These are phyloP conservation scores for Channallabes apus DNA, from an alignment of 2,797 vertebrate species.

Conservation along the genomic window DNA sequence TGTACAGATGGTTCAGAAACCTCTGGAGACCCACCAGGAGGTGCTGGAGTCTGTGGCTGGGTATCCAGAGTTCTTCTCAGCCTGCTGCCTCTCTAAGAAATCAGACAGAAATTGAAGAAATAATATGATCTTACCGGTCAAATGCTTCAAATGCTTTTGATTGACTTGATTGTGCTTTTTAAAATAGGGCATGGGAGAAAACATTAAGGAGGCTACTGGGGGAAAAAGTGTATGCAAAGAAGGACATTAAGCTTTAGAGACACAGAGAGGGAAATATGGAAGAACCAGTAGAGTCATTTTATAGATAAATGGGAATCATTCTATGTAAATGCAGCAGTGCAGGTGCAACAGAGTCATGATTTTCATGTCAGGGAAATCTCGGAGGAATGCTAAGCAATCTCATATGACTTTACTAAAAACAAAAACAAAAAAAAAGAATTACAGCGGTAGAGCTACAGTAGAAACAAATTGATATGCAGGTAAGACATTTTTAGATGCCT, in stretches of 20 bases:
- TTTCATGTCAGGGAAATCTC: background rate
- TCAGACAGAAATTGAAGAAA: background rate
- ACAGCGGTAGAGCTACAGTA: background rate
- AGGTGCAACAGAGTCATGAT: background rate
- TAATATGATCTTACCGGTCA: background rate
- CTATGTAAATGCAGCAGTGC: background rate
- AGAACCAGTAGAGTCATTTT: background rate
- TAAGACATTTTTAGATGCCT: background rate
- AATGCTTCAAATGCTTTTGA: background rate
- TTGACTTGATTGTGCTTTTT: background rate
- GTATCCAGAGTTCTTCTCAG: background rate
- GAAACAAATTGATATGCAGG: background rate
- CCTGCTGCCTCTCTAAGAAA: background rate
- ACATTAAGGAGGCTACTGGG: background rate
- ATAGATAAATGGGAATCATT: background rate
- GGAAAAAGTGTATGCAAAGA: too few species aligned
- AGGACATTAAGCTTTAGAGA: background rate
- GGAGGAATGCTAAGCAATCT: background rate
- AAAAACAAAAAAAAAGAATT: background rate
- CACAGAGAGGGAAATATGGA: background rate
- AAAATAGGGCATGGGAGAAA: background rate
- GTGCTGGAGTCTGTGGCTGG: background rate
- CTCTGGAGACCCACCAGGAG: background rate
- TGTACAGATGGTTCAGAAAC: background rate
- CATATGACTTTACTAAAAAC: background rate